Evolutionary conservation across 1,140 invertebrate species (phyloP), one percentile per base, ranked within the genome.

Genomic region (Cotesia glomerata): DNA sequence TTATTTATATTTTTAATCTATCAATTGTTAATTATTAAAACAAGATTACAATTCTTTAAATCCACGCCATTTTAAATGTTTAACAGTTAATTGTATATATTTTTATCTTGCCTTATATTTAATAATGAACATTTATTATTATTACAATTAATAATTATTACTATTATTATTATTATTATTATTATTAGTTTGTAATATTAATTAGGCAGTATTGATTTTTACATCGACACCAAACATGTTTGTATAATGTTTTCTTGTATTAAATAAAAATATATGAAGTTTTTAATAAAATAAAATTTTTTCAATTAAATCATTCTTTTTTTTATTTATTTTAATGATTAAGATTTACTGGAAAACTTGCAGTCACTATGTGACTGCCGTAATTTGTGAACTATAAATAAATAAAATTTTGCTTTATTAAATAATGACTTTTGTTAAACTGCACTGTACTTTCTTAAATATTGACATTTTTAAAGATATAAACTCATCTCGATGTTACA

Each of bases 181-280:
- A 56, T 54, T 36, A 54, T 34, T 68, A 32, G 62, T 54, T 11
- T 45, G 39, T 45, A 45, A 45, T 45, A 5, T 45, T 45, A 45
- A 45, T 45, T 45, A 54, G 52, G 66, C 64, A 77, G 72, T 68
- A 75, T 76, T 75, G 74, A 76, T 81, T 79, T 77, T 45, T 51
- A 78, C n/a, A 72, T 74, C 73, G 75, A 75, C 71, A 74, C 75
- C 66, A 72, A 75, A 79, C 73, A 72, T 74, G 75, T 82, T 82
- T 79, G 79, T 79, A 81, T 79, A 81, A 80, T 81, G 82, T 78
- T 35, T 39, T 74, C 69, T 75, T 80, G 77, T 78, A 79, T 81
- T 80, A 84, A 84, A 81, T 80, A 82, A 84, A 75, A 54, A 54
- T 54, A 14, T 81, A 79, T 80, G 82, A 80, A 66, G 76, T 69